Evolutionary conservation across 2,888 invertebrate genomes (phyloP), one percentile per base, ranked within the genome.

Genomic region (Troides helena): DNA sequence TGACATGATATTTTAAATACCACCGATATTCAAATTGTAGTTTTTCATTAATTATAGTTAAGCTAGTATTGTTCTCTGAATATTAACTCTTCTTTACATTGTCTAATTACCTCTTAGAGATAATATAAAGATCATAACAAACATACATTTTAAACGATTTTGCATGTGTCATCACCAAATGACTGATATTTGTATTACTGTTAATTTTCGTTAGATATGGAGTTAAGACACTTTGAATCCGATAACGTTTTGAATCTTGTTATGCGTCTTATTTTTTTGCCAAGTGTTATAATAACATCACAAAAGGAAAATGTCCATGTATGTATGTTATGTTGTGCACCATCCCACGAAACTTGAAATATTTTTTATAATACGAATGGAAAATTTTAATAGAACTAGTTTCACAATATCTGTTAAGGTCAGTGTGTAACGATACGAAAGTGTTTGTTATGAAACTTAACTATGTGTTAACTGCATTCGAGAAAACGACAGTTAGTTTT

Each of bases 341-440:
- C 53, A n/a, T 7, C 6, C 53, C 56, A 56, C 30, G 36, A 23
- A 8, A 17, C 53, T 63, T 39, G 25, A 25, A 65, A 56, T 57
- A 30, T 12, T 65, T 62, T 46, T 64, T 53, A 6, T 57, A 21
- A 50, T 21, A 17, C 10, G 46, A 53, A 56, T 69, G 65, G 65
- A 69, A 65, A 46, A 18, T 63, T 62, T 68, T 68, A 62, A 46
- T 68, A 68, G 62, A 65, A 65, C 69, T 65, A 43, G 65, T 69
- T 69, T 65, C 39, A 58, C 56, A 56, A 58, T 62, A 30, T 46
- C 18, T 30, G 23, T 59, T 46, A 58, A 65, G 65, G 62, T 65
- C 57, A 65, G n/a, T 56, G 61, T 65, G 25, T 43, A 36, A 68
- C 39, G 50, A 30, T 30, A 30, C 5, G 30, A 67, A 64, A 68